These are phyloP conservation scores for Phainopepla nitens DNA, from an alignment of 2,113 vertebrate genomes.

Conservation along the genomic window DNA sequence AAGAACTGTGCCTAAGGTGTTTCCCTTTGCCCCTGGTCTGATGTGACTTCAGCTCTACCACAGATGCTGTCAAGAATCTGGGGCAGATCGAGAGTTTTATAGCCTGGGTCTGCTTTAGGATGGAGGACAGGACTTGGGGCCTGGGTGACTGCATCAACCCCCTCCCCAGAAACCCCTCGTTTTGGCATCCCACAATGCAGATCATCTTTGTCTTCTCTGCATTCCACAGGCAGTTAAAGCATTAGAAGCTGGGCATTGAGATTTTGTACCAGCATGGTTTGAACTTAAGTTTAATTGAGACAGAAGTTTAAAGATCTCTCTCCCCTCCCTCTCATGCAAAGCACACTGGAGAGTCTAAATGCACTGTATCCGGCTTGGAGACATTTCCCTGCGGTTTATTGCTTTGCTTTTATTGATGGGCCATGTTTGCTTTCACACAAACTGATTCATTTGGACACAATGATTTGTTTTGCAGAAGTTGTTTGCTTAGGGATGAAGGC, in stretches of 20 bases:
- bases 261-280: not conserved
- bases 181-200: not conserved
- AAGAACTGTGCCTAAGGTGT: rapidly evolving
- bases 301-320: not conserved
- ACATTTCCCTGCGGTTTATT: constrained; percentile 30
- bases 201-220: not conserved
- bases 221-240: not conserved
- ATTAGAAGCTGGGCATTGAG: not conserved
- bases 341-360: not conserved
- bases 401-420: constrained; percentile 27
- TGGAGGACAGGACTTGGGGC: not conserved
- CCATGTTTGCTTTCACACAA: not conserved
- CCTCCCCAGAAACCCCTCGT: not conserved
- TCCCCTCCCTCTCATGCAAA: not conserved
- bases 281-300: not conserved
- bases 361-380: not conserved
- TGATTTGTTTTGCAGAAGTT: not conserved
- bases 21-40: not conserved
- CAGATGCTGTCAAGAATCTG: not conserved
- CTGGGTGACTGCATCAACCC: not conserved
- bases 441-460: not conserved
- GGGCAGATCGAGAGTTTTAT: not conserved
- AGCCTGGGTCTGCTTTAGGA: not conserved
- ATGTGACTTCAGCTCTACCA: not conserved
- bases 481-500: not conserved